Percentiles rank a stretch among this genome's conserved stretches.
Conservation (phyloP, 1,140 invertebrate species). For the Aphelinus certus region DNA sequence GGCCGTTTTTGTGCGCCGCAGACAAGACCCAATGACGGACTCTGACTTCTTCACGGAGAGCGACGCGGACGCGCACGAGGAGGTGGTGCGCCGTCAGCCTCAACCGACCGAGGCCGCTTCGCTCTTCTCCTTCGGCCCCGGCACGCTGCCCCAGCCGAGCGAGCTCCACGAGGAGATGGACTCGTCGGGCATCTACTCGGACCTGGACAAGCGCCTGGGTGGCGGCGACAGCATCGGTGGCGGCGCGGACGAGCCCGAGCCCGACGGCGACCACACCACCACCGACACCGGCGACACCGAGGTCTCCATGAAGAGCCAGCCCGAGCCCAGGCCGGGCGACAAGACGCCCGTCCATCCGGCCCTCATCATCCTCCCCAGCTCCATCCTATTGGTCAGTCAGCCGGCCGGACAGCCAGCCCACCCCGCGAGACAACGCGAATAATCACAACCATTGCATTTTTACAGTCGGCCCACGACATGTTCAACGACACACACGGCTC, state of each 20-base stretch:
- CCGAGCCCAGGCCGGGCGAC: constrained; percentile 45
- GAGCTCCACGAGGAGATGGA: constrained; percentile 77
- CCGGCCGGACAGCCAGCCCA: too few relatives aligned
- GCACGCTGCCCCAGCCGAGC: constrained; percentile 61
- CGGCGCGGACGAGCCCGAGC: constrained; percentile 46
- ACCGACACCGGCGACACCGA: constrained; percentile 60
- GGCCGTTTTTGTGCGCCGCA: constrained; percentile 31
- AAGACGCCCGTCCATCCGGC: constrained; percentile 29
- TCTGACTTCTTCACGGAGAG: constrained; percentile 90
- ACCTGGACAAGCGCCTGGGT: constrained; percentile 74
- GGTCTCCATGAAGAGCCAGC: constrained; percentile 58
- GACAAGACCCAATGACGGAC: constrained; percentile 86
- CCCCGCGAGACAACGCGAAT: too few relatives aligned
- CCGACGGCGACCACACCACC: constrained; percentile 54
- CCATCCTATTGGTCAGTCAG: too few relatives aligned
- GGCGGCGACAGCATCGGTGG: constrained; percentile 31
- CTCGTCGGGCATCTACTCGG: constrained; percentile 85
- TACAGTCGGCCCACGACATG: constrained; percentile 36
- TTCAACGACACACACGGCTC: constrained; percentile 46
- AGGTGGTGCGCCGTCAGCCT: constrained; percentile 68
- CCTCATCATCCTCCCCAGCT: constrained; percentile 3
- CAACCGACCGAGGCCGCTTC: constrained; percentile 81
- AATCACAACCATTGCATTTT: background rate
- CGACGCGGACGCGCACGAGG: constrained; percentile 82
- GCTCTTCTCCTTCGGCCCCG: constrained; percentile 73